These are phyloP conservation scores for Hylaea fasciaria DNA, from an alignment of 2,888 invertebrate genomes.

Conservation along the genomic window DNA sequence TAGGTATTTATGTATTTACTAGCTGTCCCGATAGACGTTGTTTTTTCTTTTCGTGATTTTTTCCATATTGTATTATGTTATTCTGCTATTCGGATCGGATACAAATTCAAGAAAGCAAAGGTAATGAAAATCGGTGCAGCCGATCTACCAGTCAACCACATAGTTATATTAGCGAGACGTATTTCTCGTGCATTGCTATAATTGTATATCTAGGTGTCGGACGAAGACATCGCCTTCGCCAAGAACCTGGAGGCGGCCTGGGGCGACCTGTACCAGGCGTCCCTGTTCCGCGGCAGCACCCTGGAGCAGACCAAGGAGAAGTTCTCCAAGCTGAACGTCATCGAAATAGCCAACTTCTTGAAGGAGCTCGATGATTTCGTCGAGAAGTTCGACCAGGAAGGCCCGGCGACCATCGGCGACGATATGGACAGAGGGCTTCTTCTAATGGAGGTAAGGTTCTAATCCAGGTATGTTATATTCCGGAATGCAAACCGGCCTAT, in stretches of 20 bases:
- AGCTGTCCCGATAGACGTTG: too few species aligned
- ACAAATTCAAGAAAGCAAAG: too few species aligned
- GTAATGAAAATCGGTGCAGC: too few species aligned
- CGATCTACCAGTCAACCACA: too few species aligned
- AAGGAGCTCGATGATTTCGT: conserved; percentile 87
- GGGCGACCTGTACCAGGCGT: conserved; percentile 88
- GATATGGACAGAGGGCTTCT: conserved; percentile 90
- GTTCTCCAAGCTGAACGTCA: conserved; percentile 92
- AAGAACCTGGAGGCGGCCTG: conserved; percentile 87
- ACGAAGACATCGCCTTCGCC: conserved; percentile 84
- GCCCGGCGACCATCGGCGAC: conserved; percentile 92
- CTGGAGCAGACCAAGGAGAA: conserved; percentile 93
- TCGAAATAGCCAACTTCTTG: conserved; percentile 89
- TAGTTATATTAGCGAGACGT: background rate
- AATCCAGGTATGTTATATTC: too few species aligned
- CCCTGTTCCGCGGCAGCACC: conserved; percentile 88
- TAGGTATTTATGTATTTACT: too few species aligned
- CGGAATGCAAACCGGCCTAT: too few species aligned
- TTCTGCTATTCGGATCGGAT: too few species aligned
- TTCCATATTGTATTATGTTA: too few species aligned
- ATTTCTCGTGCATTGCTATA: background rate
- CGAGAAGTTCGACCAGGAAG: conserved; percentile 89
- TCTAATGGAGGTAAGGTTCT: conserved; percentile 87
- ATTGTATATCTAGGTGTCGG: conserved; percentile 64
- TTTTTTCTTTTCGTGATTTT: too few species aligned